These are phyloP conservation scores for Theocolax elegans DNA, from an alignment of 1,140 invertebrate genomes.

Conservation along the genomic window DNA sequence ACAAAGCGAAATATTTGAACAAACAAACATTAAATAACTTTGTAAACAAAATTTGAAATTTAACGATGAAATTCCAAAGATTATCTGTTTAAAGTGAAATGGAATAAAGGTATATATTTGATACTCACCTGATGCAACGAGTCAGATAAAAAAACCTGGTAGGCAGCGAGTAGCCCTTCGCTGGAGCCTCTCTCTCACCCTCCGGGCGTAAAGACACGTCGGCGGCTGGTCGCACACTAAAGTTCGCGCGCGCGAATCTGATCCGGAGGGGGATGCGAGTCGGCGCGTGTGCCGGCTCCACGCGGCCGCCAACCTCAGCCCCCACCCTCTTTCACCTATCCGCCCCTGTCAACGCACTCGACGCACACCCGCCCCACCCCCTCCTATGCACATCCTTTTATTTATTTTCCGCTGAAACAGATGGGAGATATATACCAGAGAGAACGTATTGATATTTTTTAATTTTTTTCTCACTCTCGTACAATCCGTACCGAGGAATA, in stretches of 20 bases:
- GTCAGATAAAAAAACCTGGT: too few relatives aligned
- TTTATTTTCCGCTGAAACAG: conserved; percentile 20
- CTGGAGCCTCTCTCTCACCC: background rate
- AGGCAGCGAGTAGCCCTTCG: background rate
- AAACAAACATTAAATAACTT: too few relatives aligned
- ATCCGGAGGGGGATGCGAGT: background rate
- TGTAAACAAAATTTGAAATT: too few relatives aligned
- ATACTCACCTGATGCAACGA: background rate
- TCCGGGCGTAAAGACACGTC: conserved; percentile 24
- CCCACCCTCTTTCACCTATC: background rate
- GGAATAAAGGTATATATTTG: background rate
- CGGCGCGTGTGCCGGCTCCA: conserved; percentile 26
- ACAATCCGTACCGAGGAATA: background rate
- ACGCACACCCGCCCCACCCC: background rate
- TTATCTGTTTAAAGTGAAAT: too few relatives aligned
- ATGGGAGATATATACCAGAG: background rate
- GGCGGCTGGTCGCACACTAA: conserved; percentile 40
- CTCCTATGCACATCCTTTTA: background rate
- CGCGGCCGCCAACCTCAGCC: conserved; percentile 15
- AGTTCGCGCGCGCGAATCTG: conserved; percentile 27
- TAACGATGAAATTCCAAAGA: too few relatives aligned
- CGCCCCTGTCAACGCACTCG: conserved; percentile 35
- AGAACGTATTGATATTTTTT: conserved; percentile 12
- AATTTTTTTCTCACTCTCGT: background rate
- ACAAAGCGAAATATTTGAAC: too few relatives aligned